Base-by-base conservation (phyloP, 2,888 invertebrate genomes). In the Cephus nigrinus region DNA sequence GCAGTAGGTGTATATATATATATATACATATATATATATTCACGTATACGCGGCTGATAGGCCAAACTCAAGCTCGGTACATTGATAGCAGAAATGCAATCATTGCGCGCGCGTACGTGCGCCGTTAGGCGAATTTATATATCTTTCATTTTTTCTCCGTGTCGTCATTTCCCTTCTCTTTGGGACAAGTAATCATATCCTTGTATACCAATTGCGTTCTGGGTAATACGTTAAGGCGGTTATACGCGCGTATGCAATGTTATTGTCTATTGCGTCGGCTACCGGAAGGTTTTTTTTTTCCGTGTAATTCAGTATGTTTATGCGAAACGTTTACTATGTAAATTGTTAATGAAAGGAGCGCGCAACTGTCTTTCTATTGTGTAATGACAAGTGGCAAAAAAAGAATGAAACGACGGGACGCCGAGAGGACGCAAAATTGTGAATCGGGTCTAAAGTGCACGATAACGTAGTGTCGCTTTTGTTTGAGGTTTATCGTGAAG, bases 31-130 rank as follows among this genome's bases (percentile, higher is more conserved):
- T 36, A 36, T 36, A 69, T 4, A 34, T 71, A 34, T 36, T 68
- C 32, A 23, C 40, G 68, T n/a, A 68, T 73, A 75, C 75, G 75
- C 74, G 71, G 74, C 15, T 80, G 80, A 79, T 80, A 81, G 76
- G 78, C 79, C 76, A 78, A 80, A 78, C 74, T 35, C 72, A 74
- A 73, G 75, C 73, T 40, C 75, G 68, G 75, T 68, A 32, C 75
- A 68, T 34, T 75, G 80, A 80, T 81, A 73, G 77, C 75, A 79
- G 80, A 81, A 81, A 80, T 81, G 81, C 80, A 80, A 80, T 80
- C 80, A 81, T 78, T 80, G 79, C 74, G 23, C 80, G 75, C 79
- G 80, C 80, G 79, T 79, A 79, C 77, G 80, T 77, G 79, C 79
- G 80, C 80, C 76, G 80, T 80, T 75, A 78, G 40, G 69, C 75